phyloP scores from a whole-genome alignment of 2,797 vertebrate genomes.

The Forpus xanthops region DNA sequence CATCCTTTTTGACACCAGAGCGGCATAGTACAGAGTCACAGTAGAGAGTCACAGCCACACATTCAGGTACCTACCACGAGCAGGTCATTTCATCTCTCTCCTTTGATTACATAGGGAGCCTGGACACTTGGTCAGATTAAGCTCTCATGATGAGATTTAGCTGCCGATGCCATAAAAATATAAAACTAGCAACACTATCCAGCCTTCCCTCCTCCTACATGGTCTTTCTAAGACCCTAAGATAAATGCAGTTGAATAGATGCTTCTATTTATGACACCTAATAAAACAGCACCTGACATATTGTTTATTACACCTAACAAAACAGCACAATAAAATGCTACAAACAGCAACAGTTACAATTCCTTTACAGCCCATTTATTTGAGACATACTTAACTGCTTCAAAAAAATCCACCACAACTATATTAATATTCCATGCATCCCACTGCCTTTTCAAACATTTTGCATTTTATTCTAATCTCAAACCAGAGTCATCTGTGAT shows the following conservation, averaged over 20 bases:
- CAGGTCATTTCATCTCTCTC: not conserved
- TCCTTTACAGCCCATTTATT: not conserved
- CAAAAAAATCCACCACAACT: not conserved
- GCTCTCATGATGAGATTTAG: not conserved
- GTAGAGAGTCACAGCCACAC: not conserved
- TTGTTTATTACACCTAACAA: slow-evolving; percentile 1
- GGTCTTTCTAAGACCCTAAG: not conserved
- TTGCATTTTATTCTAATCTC: not conserved
- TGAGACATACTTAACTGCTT: not conserved
- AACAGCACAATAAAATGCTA: not conserved
- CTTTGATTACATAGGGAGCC: not conserved
- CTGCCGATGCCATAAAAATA: not conserved
- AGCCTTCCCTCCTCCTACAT: not conserved
- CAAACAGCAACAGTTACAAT: not conserved
- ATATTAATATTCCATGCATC: not conserved
- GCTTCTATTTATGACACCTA: not conserved
- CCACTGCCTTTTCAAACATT: not conserved
- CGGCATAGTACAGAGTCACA: not conserved
- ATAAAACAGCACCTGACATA: not conserved
- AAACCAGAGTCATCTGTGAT: not conserved
- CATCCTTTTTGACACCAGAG: not conserved
- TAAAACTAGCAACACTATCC: not conserved
- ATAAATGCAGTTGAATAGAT: not conserved
- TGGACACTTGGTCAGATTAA: not conserved
- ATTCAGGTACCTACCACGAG: not conserved